Base-by-base conservation (phyloP, 2,888 invertebrate genomes). In the Meliscaeva auricollis region DNA sequence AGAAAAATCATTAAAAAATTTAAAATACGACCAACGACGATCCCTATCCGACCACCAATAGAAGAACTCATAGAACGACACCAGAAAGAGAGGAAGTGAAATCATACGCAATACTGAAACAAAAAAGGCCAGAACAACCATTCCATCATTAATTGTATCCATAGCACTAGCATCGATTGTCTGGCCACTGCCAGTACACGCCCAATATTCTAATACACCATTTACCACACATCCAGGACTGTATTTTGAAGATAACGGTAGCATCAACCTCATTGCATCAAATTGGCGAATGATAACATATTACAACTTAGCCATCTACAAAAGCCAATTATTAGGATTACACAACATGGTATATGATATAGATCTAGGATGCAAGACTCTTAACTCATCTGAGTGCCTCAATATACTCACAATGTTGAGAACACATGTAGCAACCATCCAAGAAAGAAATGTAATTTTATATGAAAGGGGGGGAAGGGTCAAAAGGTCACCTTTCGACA, bases 251-350 rank as follows among this genome's bases (percentile, higher is more conserved):
- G 48, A 48, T 17, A 48, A 26, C 26, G 26, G 26, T 26, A 26
- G 26, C 26, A 26, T 26, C 32, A n/a, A 58, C 38, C 35, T 58
- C 2, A 58, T 58, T 13, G 1, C 58, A 38, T 58, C 17, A 6
- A 58, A 58, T 5, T 58, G 38, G 58, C 35, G 38, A 32, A 32
- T 58, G 38, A 3, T 58, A 3, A 58, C 58, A 58, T 38, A 58
- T 38, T 58, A 58, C 9, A 58, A 35, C 13, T 38, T 58, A 35
- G 35, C 58, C 2, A 13, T n/a, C 4, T 58, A 58, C 35, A 58
- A 20, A 13, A 20, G 38, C 6, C 58, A 58, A 35, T 35, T 56
- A 56, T 3, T 32, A n/a, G 35, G 56, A 35, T n/a, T 56, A 35
- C 15, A 56, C 3, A 32, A 32, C 11, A 56, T 56, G 56, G 32